Evolutionary conservation across 2,888 invertebrate genomes (phyloP).

Genomic region (Linnaemya tessellans): DNA sequence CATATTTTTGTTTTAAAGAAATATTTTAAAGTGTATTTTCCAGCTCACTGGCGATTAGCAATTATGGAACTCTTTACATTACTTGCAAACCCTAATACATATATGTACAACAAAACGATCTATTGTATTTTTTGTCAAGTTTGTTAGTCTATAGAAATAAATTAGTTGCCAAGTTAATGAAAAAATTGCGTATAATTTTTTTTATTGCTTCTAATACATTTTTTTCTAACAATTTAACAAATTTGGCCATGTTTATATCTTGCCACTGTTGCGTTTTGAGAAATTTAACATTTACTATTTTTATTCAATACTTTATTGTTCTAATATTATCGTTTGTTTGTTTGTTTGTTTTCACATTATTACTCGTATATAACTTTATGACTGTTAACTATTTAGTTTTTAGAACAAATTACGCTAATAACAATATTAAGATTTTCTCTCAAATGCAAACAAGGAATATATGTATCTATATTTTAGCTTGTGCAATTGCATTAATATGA

Average conservation of each 20-base stretch:
- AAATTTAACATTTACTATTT: conserved; percentile 37
- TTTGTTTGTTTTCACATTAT: conserved; percentile 16
- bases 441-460: conserved; percentile 16
- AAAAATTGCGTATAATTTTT: not conserved
- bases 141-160: conserved; percentile 24
- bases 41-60: no score
- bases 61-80: no score
- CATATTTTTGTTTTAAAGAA: no score
- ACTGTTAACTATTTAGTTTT: conserved; percentile 61
- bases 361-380: conserved; percentile 38
- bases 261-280: conserved; percentile 20
- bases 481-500: no score
- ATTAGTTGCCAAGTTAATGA: conserved; percentile 28
- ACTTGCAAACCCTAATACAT: no score
- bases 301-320: conserved; percentile 53
- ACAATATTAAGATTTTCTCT: not conserved
- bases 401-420: conserved; percentile 45
- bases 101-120: conserved; percentile 43
- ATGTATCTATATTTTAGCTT: no score
- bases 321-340: conserved; percentile 31
- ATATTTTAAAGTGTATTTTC: no score
- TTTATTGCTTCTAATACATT: conserved; percentile 65
- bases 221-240: conserved; percentile 40
- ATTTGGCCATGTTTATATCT: conserved; percentile 45
- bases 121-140: conserved; percentile 34